A percentile compares a stretch with the other conserved stretches of the same genome.
Conservation (phyloP, 2,113 vertebrate species). For the Datnioides undecimradiatus region DNA sequence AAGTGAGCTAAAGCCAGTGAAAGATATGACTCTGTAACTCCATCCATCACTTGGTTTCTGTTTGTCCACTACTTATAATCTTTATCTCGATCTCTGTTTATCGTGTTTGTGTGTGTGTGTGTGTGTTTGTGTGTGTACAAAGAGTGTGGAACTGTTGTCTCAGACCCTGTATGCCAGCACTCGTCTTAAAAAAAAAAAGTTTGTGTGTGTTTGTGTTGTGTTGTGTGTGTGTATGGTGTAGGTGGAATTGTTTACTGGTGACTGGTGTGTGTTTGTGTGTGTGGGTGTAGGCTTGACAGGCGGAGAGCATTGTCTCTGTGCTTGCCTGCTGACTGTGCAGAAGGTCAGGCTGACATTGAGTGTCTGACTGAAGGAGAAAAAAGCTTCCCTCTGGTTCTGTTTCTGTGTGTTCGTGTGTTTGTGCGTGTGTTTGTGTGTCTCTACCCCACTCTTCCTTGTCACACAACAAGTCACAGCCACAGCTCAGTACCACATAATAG, state of each 20-base stretch:
- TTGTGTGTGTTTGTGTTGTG: constrained; percentile 22
- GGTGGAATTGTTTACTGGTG: constrained; percentile 59
- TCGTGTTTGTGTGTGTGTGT: neutral
- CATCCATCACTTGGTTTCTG: constrained; percentile 27
- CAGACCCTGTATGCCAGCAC: constrained; percentile 1
- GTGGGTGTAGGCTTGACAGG: constrained; percentile 49
- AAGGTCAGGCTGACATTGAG: constrained; percentile 74
- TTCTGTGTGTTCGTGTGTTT: neutral
- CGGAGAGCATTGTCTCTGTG: constrained; percentile 44
- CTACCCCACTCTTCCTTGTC: constrained; percentile 20
- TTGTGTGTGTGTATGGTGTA: constrained; percentile 3
- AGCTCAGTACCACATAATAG: constrained; percentile 21
- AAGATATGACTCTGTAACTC: neutral
- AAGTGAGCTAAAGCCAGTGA: neutral
- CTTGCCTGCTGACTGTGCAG: constrained; percentile 69
- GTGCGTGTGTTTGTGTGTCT: constrained; percentile 12
- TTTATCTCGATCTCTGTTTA: neutral
- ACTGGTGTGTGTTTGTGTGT: neutral
- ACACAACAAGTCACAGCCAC: constrained; percentile 8
- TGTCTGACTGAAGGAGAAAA: constrained; percentile 50
- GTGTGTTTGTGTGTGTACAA: neutral
- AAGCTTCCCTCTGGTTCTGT: neutral
- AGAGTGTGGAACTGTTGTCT: neutral
- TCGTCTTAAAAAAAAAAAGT: constrained; percentile 3
- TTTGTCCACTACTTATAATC: neutral